Percentiles rank a stretch among this genome's conserved stretches.
These are phyloP conservation scores for Saccopteryx leptura DNA, from an alignment of 2,113 vertebrate genomes.

Conservation along the genomic window DNA sequence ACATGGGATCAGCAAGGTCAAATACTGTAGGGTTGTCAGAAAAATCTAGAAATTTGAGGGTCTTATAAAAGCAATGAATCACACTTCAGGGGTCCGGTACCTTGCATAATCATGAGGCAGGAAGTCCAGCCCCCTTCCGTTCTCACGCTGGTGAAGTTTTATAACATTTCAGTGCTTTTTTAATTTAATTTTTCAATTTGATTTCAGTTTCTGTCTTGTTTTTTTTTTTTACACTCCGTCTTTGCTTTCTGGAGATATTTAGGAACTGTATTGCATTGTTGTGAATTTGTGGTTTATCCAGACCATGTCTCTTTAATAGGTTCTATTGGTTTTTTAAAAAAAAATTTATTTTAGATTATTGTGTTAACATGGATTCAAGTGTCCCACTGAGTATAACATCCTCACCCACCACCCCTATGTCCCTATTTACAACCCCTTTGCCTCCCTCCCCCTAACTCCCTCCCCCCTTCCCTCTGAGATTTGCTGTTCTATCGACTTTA, in stretches of 20 bases:
- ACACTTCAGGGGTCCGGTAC: background rate
- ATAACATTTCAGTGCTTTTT: background rate
- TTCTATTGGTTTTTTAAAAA: background rate
- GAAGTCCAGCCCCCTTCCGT: background rate
- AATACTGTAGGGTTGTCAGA: background rate
- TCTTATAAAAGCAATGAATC: background rate
- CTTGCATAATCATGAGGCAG: background rate
- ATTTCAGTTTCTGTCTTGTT: constrained; percentile 13
- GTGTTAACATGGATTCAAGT: no score
- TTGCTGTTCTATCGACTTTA: no score
- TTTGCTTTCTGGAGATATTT: background rate
- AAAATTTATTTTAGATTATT: no score
- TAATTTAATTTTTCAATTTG: background rate
- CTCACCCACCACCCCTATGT: no score
- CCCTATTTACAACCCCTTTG: no score
- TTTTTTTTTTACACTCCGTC: constrained; percentile 12
- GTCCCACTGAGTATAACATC: no score
- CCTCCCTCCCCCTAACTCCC: no score
- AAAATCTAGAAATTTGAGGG: background rate
- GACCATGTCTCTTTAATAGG: background rate
- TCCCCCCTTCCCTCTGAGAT: no score
- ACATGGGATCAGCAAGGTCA: background rate
- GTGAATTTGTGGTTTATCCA: constrained; percentile 25
- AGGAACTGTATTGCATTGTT: constrained; percentile 11
- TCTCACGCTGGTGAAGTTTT: background rate